These are phyloP conservation scores for Coelopa frigida DNA, from an alignment of 1,140 invertebrate genomes.

Conservation along the genomic window DNA sequence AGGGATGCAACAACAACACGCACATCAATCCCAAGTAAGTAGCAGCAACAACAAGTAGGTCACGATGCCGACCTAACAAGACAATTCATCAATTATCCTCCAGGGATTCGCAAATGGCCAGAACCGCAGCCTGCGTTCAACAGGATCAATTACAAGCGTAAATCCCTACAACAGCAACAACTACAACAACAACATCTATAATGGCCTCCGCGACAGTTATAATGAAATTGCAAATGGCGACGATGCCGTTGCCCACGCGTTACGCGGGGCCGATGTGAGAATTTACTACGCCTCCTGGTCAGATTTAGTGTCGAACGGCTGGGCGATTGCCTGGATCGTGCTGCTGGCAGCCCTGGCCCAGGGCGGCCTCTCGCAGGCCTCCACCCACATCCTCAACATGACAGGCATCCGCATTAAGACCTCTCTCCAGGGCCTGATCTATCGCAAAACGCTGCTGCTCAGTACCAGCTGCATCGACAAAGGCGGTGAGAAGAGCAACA, in stretches of 20 bases:
- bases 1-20: conserved; percentile 8
- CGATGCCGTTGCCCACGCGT: neutral
- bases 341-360: conserved; percentile 67
- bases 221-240: conserved; percentile 17
- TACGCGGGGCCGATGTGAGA: conserved; percentile 20
- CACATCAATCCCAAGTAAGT: neutral
- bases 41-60: conserved; percentile 4
- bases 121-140: conserved; percentile 1
- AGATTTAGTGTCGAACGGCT: conserved; percentile 69
- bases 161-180: conserved; percentile 4
- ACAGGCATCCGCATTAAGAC: conserved; percentile 73
- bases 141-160: conserved; percentile 10
- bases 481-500: conserved; percentile 17
- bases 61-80: neutral
- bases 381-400: conserved; percentile 72
- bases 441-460: conserved; percentile 43
- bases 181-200: conserved; percentile 12
- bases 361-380: conserved; percentile 75
- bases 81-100: conserved; percentile 16
- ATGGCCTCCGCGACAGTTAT: conserved; percentile 18
- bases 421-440: conserved; percentile 61
- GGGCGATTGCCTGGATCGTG: conserved; percentile 64
- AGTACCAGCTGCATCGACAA: conserved; percentile 26
- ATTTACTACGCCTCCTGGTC: conserved; percentile 47
- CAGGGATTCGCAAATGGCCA: conserved; percentile 1